A percentile compares a stretch with the other conserved stretches of the same genome.
phyloP scores from a whole-genome alignment of 2,113 vertebrate species.

The Symphodus melops region DNA sequence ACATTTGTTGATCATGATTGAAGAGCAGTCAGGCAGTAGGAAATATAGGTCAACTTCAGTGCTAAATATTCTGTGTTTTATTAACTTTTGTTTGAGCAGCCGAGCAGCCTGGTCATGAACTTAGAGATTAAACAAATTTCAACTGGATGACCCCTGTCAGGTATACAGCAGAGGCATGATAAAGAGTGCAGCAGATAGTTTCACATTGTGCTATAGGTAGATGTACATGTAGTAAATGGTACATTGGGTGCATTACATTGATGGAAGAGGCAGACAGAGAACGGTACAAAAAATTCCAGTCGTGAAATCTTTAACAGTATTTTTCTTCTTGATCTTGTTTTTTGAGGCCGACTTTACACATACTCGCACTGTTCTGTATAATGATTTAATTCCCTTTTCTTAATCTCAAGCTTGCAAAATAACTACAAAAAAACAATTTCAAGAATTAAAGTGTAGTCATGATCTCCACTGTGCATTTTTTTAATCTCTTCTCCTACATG shows the following conservation, averaged over 20 bases:
- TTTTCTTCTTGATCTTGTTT: background rate
- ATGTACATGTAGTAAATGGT: background rate
- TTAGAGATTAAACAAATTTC: slow-evolving; percentile 16
- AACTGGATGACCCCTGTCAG: slow-evolving; percentile 31
- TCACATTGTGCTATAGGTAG: background rate
- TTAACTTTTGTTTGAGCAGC: slow-evolving; percentile 45
- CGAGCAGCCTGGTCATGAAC: slow-evolving; percentile 15
- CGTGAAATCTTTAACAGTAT: too few species aligned
- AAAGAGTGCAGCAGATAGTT: background rate
- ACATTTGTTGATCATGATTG: background rate
- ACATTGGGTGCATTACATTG: background rate
- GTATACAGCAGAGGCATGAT: background rate
- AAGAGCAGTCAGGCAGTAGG: too few species aligned
- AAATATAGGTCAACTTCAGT: slow-evolving; percentile 9
- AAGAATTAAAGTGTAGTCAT: too few species aligned
- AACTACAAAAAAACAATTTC: too few species aligned
- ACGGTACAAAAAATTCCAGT: background rate
- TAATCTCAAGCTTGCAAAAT: too few species aligned
- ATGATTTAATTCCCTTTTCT: too few species aligned
- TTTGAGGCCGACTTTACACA: background rate
- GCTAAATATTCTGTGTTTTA: background rate
- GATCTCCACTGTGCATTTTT: too few species aligned
- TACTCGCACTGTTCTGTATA: background rate
- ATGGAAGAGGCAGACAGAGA: background rate
- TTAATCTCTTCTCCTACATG: too few species aligned